Conservation (phyloP, 23 tunicate species). For the Halocynthia roretzi region DNA sequence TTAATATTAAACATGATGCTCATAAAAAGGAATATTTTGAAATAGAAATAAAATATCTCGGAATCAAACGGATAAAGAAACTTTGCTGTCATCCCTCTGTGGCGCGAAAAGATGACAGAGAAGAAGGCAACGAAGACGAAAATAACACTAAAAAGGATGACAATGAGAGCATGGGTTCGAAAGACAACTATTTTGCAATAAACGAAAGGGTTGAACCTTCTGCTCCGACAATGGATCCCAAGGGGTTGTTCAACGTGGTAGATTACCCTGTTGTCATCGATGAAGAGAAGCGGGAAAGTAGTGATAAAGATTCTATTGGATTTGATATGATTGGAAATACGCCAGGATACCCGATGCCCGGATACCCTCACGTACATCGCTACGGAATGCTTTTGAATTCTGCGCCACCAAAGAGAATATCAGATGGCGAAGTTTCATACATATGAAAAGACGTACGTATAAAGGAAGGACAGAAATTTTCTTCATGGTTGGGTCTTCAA, state of each 20-base stretch:
- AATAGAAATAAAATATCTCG: conserved; percentile 23
- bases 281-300: too few relatives aligned
- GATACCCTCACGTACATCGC: conserved; percentile 15
- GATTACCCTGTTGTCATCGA: neutral
- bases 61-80: conserved; percentile 7
- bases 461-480: too few relatives aligned
- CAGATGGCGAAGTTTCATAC: neutral
- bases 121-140: too few relatives aligned
- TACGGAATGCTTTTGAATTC: conserved; percentile 16
- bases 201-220: neutral
- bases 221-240: neutral
- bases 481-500: too few relatives aligned
- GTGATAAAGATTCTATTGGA: conserved; percentile 11
- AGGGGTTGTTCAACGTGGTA: conserved; percentile 1
- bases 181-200: neutral
- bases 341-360: conserved; percentile 11
- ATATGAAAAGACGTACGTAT: too few relatives aligned
- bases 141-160: too few relatives aligned
- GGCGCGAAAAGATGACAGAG: neutral
- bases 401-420: neutral
- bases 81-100: neutral
- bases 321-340: conserved; percentile 9
- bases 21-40: neutral
- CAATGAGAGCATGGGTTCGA: neutral
- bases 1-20: neutral